Evolutionary conservation across 2,797 vertebrate species (phyloP), one percentile per base, ranked within the genome.

Genomic region (Muscicapa comitata): DNA sequence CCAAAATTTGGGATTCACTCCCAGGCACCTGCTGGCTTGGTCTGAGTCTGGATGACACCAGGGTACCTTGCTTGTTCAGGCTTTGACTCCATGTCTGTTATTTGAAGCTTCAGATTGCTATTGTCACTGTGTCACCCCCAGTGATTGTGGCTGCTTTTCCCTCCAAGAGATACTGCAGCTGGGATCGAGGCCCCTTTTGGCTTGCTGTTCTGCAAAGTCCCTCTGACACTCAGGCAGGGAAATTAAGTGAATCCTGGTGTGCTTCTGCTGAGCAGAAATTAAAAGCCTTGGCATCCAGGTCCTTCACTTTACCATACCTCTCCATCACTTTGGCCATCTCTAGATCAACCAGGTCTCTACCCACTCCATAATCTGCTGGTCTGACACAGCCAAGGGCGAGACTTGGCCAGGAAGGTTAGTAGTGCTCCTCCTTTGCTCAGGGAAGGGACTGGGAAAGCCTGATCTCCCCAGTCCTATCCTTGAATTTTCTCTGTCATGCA

Each of bases 51-150:
- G 47, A n/a, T 61, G 33, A 38, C 33, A 24, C 0, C 2, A 28
- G 29, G 23, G 5, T 77, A 33, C 72, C 58, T 75, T 58, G 45
- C 45, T 31, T 25, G n/a, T 54, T 85, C 7, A 63, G 62, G 17
- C 33, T 75, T 78, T 43, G 33, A 80, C 37, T 85, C 53, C 28
- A 11, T 1, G 10, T 40, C 54, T 71, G 20, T 26, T 91, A 54
- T 37, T 75, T 63, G 58, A 54, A 66, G 31, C 54, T 67, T 79
- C 57, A 3, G 48, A 63, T 84, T 76, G 50, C 33, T 28, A 0
- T 55, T 65, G 31, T n/a, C n/a, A 9, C 3, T 0, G 31, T 47
- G 42, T 75, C 3, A 43, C 28, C n/a, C 6, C 0, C 1, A 0
- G n/a, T n/a, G 59, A 55, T 29, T 1, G 3, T 59, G 42, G 25